Conservation (phyloP, 2,888 invertebrate species). For the Apamea sordens region DNA sequence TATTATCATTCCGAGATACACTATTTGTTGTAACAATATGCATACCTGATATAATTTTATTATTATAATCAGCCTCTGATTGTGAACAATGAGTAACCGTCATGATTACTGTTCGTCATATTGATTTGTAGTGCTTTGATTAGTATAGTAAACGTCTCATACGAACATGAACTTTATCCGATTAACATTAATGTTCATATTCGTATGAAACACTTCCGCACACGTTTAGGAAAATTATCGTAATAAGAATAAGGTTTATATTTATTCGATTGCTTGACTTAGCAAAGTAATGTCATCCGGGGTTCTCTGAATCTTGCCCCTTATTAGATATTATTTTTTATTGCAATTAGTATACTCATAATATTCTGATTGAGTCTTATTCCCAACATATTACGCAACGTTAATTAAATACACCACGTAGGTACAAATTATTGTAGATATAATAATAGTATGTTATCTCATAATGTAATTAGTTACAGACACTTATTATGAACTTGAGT, state of each 20-base stretch:
- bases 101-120: background rate
- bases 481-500: constrained; percentile 26
- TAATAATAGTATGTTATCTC: constrained; percentile 19
- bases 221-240: background rate
- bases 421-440: constrained; percentile 8
- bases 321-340: background rate
- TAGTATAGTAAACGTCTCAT: background rate
- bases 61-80: constrained; percentile 22
- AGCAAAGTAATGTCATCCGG: background rate
- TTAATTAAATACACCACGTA: background rate
- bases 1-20: constrained; percentile 16
- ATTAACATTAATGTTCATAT: no score
- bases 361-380: background rate
- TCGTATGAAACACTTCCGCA: background rate
- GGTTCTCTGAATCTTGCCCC: background rate
- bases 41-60: constrained; percentile 7
- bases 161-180: background rate
- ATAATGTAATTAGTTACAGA: constrained; percentile 9
- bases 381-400: constrained; percentile 16
- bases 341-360: background rate
- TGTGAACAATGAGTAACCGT: constrained; percentile 12
- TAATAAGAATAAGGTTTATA: background rate
- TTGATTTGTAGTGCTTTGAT: background rate
- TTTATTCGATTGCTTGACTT: background rate
- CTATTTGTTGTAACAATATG: background rate